Evolutionary conservation across 2,113 vertebrate species (phyloP), one percentile per base, ranked within the genome.

Genomic region (Coreoperca whiteheadi): DNA sequence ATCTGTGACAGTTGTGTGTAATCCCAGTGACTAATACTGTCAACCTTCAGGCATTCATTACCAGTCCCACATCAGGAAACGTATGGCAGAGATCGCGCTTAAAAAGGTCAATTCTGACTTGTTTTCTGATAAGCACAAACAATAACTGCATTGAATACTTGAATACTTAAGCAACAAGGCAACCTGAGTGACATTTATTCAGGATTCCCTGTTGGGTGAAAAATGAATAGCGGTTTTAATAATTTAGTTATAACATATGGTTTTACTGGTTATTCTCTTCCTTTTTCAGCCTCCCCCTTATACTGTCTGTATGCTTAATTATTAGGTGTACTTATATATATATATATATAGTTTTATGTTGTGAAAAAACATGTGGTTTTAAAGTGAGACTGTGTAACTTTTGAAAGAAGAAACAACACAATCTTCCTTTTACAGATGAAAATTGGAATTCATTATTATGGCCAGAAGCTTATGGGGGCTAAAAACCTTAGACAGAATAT

Each of bases 11-110:
- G 79, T 73, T 59, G 66, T 87, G 90, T 82, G 81, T 90, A 90
- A 93, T 92, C 87, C 78, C 34, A 83, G 57, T 87, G 84, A 89
- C 87, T 89, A 86, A 94, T 60, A 54, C 89, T 72, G 81, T 85
- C 72, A 85, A 77, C 77, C 81, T 75, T 81, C 74, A 81, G 77
- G 82, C 82, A 79, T 87, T 69, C 82, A 79, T 87, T 69, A 75
- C 53, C 21, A 78, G 16, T 68, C 74, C 68, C 80, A 86, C 86
- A 88, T 88, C 77, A 87, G 72, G 83, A 87, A 71, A 84, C 68
- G 43, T 76, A 71, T 0, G 41, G 72, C 70, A 82, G 50, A 81
- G 56, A 74, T 81, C 61, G 39, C 1, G 50, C 46, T 75, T 23
- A 61, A 68, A 61, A 68, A 84, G 74, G 71, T 86, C 81, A 88